Percentiles rank a stretch among this genome's conserved stretches.
phyloP scores from a whole-genome alignment of 2,797 vertebrate species.

The Aulostomus chinensis region DNA sequence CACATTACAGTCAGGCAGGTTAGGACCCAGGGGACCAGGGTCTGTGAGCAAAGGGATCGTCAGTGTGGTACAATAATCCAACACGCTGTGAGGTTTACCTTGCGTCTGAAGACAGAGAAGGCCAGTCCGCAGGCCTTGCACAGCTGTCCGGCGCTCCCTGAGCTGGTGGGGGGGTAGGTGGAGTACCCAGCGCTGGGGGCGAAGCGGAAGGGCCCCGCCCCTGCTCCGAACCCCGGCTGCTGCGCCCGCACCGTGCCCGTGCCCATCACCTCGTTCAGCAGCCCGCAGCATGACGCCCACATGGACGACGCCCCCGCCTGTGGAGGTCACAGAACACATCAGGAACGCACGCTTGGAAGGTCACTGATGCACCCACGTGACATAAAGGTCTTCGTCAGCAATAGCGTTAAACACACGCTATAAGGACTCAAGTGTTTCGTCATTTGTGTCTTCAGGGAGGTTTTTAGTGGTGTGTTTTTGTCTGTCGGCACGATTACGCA shows the following conservation, averaged over 20 bases:
- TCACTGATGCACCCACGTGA: too few relatives aligned
- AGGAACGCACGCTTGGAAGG: too few relatives aligned
- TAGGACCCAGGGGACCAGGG: too few relatives aligned
- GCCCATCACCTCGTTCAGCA: slow-evolving; percentile 99
- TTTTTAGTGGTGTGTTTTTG: too few relatives aligned
- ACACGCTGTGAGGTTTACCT: slow-evolving; percentile 73
- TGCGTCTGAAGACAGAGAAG: slow-evolving; percentile 95
- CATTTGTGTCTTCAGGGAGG: too few relatives aligned
- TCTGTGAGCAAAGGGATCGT: too few relatives aligned
- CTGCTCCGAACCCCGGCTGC: slow-evolving; percentile 89
- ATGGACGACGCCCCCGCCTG: slow-evolving; percentile 96
- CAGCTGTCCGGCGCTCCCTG: slow-evolving; percentile 84
- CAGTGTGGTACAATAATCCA: too few relatives aligned
- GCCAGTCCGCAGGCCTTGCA: slow-evolving; percentile 95
- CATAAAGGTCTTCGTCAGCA: too few relatives aligned
- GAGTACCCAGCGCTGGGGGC: slow-evolving; percentile 89
- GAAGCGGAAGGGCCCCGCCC: slow-evolving; percentile 92
- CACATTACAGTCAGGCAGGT: too few relatives aligned
- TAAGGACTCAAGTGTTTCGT: too few relatives aligned
- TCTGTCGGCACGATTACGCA: too few relatives aligned
- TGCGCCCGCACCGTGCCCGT: slow-evolving; percentile 92
- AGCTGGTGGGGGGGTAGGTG: slow-evolving; percentile 83
- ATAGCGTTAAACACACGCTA: too few relatives aligned
- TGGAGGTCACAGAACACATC: neutral
- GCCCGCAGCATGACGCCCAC: slow-evolving; percentile 97